These are phyloP conservation scores for Aphodius sticticus DNA, from an alignment of 2,888 invertebrate species.

Conservation along the genomic window DNA sequence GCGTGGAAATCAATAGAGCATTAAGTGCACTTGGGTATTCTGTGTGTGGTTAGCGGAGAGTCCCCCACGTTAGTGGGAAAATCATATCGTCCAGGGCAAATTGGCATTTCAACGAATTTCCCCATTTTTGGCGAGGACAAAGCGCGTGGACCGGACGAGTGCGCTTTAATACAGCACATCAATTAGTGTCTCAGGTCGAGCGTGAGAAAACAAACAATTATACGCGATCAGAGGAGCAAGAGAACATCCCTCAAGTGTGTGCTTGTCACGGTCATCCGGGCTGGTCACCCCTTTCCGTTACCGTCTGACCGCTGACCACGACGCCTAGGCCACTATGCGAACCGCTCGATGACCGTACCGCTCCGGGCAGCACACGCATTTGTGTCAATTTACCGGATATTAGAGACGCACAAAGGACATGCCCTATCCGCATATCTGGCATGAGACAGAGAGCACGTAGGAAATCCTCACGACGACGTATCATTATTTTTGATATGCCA, in stretches of 20 bases:
- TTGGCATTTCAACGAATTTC: constrained; percentile 54
- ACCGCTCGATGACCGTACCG: constrained; percentile 45
- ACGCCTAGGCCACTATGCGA: constrained; percentile 34
- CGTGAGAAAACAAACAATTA: constrained; percentile 63
- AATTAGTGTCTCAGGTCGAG: constrained; percentile 60
- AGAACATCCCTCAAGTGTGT: constrained; percentile 57
- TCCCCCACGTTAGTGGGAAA: constrained; percentile 53
- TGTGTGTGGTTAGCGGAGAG: constrained; percentile 42
- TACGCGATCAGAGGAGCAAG: constrained; percentile 52
- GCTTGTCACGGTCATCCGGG: constrained; percentile 58
- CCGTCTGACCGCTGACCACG: constrained; percentile 43
- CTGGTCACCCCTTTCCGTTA: constrained; percentile 50
- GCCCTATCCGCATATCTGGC: background rate
- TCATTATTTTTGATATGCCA: constrained; percentile 59
- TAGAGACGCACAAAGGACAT: constrained; percentile 50
- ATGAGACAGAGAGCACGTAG: constrained; percentile 41
- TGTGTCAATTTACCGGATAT: constrained; percentile 58
- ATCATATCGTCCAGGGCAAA: constrained; percentile 55
- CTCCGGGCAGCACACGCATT: constrained; percentile 50
- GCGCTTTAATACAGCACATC: constrained; percentile 60
- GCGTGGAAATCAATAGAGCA: constrained; percentile 31
- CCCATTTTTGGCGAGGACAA: constrained; percentile 54
- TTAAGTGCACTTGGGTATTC: constrained; percentile 40
- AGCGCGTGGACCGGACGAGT: constrained; percentile 55
- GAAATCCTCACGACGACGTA: constrained; percentile 56